phyloP scores from a whole-genome alignment of 1,140 invertebrate genomes.

The Trigoniulus corallinus region DNA sequence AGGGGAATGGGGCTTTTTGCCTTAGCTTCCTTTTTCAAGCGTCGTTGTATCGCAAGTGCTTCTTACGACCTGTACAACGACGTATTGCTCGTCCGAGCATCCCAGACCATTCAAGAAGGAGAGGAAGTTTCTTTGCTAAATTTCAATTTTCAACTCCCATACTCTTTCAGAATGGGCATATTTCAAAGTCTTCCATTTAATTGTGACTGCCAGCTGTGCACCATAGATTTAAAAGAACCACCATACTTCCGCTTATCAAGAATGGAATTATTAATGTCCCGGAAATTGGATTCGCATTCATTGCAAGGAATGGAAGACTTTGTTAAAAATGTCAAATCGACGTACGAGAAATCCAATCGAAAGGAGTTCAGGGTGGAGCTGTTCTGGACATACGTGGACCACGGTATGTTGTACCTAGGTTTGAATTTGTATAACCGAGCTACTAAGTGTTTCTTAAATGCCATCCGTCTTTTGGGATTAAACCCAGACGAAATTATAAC shows the following conservation, averaged over 20 bases:
- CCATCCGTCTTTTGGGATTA: background rate
- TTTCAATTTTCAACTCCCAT: background rate
- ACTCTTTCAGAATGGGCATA: background rate
- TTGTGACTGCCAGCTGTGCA: background rate
- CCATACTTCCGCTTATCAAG: background rate
- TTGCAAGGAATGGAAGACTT: too few relatives aligned
- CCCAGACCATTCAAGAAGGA: background rate
- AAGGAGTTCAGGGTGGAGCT: background rate
- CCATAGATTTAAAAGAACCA: background rate
- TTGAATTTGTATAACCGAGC: background rate
- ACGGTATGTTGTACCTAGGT: background rate
- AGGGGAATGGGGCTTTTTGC: background rate
- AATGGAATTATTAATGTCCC: background rate
- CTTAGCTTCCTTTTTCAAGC: background rate
- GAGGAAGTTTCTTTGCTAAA: background rate
- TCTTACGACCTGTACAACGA: background rate
- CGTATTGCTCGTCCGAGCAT: background rate
- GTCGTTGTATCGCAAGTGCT: background rate
- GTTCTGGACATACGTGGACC: too few relatives aligned
- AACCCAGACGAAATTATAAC: background rate
- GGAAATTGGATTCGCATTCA: background rate
- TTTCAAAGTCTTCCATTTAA: background rate
- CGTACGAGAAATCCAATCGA: background rate
- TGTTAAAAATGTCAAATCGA: background rate
- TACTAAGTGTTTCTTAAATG: background rate